Percentiles rank a stretch among this genome's conserved stretches.
Evolutionary conservation across 2,113 vertebrate species (phyloP).

Genomic region (Baryphthengus martii): DNA sequence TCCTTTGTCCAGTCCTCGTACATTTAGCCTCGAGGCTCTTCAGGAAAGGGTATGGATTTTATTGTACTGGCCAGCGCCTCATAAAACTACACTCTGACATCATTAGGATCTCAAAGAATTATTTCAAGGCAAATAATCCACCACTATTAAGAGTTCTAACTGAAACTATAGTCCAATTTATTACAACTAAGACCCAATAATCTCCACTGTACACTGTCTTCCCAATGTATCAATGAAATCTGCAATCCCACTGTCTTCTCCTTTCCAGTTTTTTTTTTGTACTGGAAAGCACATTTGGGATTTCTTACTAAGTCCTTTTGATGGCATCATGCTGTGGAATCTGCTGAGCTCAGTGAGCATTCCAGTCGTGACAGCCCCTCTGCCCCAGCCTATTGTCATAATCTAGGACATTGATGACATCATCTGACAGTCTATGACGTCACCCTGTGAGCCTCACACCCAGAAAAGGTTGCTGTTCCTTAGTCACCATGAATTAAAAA

Average conservation of each 20-base stretch:
- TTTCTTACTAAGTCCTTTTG: slow-evolving; percentile 27
- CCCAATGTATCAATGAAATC: neutral
- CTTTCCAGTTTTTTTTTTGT: neutral
- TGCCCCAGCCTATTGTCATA: neutral
- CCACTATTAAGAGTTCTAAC: neutral
- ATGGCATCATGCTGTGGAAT: slow-evolving; percentile 9
- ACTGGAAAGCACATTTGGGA: neutral
- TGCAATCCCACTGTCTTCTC: neutral
- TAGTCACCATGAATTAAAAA: slow-evolving; percentile 2
- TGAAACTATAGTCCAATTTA: neutral
- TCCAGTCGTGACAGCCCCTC: neutral
- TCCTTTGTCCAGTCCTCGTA: neutral
- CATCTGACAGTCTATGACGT: neutral
- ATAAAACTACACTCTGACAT: neutral
- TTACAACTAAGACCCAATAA: neutral
- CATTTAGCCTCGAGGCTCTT: neutral
- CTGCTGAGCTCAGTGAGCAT: neutral
- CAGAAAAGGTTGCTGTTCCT: neutral
- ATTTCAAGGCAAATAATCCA: neutral
- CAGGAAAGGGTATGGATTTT: neutral
- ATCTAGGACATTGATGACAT: neutral
- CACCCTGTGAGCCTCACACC: neutral
- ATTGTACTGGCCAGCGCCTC: neutral
- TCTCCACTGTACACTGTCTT: neutral
- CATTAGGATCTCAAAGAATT: neutral